Base-by-base conservation (phyloP, 92 coral and sea anemone species). In the Porites rus region DNA sequence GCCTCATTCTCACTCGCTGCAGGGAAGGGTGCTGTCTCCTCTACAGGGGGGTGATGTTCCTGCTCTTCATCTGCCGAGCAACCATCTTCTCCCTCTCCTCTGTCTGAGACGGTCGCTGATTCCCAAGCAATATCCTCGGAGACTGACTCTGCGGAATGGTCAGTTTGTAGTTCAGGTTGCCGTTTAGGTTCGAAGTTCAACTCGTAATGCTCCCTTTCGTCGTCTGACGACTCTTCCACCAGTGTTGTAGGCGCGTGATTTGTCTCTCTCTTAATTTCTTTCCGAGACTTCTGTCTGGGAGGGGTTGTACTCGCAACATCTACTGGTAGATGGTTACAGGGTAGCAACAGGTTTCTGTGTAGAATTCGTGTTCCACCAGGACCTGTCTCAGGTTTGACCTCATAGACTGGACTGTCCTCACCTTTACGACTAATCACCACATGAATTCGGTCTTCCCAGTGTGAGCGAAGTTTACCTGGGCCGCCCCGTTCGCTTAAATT, bases 401-500 rank as follows among this genome's bases (percentile, higher is more conserved):
- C 60, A 59, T 88, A 91, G 52, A 79, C 92, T 14, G 92, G 88
- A 62, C 83, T 84, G 62, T 88, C 77, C n/a, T 88, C 81, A 24
- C 91, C 85, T 38, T 75, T 56, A 12, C 73, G 68, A 3, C 73
- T 71, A 22, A 82, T 79, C 12, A 81, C 91, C 8, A 91, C 69
- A 65, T 85, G 64, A 69, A 92, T 84, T 51, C 79, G 69, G 8
- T 84, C 65, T 82, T 90, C 84, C 90, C 89, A 91, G 76, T 87
- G 77, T 85, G 14, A 56, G 61, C 14, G 17, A 56, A 56, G 61
- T 56, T 56, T 86, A n/a, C 88, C 89, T 20, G 89, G 89, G 1
- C 94, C 88, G n/a, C 87, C 94, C 24, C 87, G 78, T 10, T 69
- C 87, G 70, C 72, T 84, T 53, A 72, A 78, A 63, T 90, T 85